Evolutionary conservation across 1,140 invertebrate species (phyloP).

Genomic region (Tribolium madens): DNA sequence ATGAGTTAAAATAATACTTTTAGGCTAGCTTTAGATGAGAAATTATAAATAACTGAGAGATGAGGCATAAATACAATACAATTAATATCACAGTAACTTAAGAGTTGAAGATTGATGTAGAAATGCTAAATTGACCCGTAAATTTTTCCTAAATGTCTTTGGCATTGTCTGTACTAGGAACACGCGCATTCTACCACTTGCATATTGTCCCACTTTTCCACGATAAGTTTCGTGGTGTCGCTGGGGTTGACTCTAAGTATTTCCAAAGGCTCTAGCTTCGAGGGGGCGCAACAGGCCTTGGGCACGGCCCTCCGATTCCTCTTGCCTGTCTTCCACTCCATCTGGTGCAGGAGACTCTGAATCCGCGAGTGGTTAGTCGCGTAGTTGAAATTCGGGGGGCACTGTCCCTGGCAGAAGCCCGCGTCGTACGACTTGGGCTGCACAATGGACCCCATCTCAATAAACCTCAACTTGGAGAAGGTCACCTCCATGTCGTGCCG

Average conservation of each 20-base stretch:
- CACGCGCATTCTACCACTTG: conserved; percentile 81
- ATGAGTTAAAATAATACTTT: conserved; percentile 39
- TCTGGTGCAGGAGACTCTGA: conserved; percentile 77
- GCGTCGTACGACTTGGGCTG: conserved; percentile 80
- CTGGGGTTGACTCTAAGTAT: conserved; percentile 77
- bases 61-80: conserved; percentile 21
- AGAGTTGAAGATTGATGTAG: conserved; percentile 34
- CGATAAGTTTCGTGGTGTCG: conserved; percentile 73
- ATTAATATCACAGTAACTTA: conserved; percentile 45
- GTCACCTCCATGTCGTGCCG: conserved; percentile 74
- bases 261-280: conserved; percentile 75
- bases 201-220: conserved; percentile 80
- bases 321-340: conserved; percentile 63
- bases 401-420: conserved; percentile 79
- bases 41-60: conserved; percentile 35
- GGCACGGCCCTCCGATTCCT: conserved; percentile 64
- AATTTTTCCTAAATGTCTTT: conserved; percentile 36
- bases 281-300: conserved; percentile 79
- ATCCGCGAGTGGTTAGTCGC: conserved; percentile 80
- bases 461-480: conserved; percentile 73
- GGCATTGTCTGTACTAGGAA: conserved; percentile 67
- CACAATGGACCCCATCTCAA: conserved; percentile 75
- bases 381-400: conserved; percentile 76
- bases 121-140: conserved; percentile 42
- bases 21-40: conserved; percentile 6